Conservation (phyloP, 2,888 invertebrate genomes). For the Stenichneumon culpator region DNA sequence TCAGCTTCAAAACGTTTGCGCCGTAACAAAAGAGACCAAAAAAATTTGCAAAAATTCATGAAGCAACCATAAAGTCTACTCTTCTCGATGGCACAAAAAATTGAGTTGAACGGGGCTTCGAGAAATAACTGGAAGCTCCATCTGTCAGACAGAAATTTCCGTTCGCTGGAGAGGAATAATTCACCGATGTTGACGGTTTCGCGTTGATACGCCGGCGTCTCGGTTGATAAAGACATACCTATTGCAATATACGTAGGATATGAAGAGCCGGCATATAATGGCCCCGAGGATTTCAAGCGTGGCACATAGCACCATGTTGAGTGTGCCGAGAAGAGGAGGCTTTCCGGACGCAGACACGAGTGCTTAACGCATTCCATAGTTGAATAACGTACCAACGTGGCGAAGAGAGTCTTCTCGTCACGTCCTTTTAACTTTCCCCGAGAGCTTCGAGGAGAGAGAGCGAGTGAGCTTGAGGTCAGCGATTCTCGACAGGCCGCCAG, state of each 20-base stretch:
- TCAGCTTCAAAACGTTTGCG: no score
- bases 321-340: background rate
- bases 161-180: background rate
- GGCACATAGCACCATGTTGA: background rate
- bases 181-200: background rate
- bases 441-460: background rate
- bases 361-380: slow-evolving; percentile 19
- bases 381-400: slow-evolving; percentile 8
- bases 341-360: background rate
- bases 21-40: no score
- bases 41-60: no score
- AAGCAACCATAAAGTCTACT: no score
- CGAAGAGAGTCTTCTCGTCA: slow-evolving; percentile 18
- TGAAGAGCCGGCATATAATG: slow-evolving; percentile 29
- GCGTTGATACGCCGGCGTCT: background rate
- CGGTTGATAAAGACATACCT: slow-evolving; percentile 18
- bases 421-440: slow-evolving; percentile 12
- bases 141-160: background rate
- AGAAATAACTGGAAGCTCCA: background rate
- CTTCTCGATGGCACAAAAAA: no score
- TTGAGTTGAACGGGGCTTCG: background rate
- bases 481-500: background rate
- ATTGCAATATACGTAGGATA: slow-evolving; percentile 15
- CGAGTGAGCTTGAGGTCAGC: slow-evolving; percentile 16
- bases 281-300: slow-evolving; percentile 5